These are phyloP conservation scores for Mesochorus sp. DNA, from an alignment of 2,888 invertebrate genomes.

Conservation along the genomic window DNA sequence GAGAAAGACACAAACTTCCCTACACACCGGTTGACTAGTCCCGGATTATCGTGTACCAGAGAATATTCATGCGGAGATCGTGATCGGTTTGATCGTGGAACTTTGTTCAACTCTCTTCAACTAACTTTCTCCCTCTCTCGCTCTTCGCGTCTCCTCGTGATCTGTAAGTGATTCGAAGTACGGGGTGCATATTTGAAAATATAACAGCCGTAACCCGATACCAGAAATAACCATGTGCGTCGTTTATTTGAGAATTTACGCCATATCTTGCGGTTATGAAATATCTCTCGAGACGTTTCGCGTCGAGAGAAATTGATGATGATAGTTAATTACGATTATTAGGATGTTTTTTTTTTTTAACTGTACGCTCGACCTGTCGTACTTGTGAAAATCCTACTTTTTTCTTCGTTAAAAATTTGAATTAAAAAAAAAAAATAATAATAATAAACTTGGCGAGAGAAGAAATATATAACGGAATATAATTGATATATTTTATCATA, in stretches of 20 bases:
- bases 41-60: slow-evolving; percentile 53
- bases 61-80: slow-evolving; percentile 58
- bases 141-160: background rate
- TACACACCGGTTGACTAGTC: slow-evolving; percentile 38
- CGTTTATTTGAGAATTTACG: background rate
- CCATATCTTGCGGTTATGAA: too few species aligned
- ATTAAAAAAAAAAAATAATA: too few species aligned
- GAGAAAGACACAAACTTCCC: slow-evolving; percentile 48
- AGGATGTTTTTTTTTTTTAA: too few species aligned
- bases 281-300: too few species aligned
- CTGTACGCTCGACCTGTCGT: too few species aligned
- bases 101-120: slow-evolving; percentile 43
- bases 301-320: too few species aligned
- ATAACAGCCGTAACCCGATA: slow-evolving; percentile 4
- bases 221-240: background rate
- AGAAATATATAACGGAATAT: too few species aligned
- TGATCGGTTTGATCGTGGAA: slow-evolving; percentile 57
- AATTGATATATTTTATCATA: too few species aligned
- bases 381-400: too few species aligned
- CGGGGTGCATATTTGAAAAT: background rate
- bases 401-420: too few species aligned
- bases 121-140: slow-evolving; percentile 2
- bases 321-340: too few species aligned
- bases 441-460: too few species aligned
- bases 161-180: slow-evolving; percentile 52